Evolutionary conservation across 2,113 vertebrate genomes (phyloP), one percentile per base, ranked within the genome.

Genomic region (Corydoras sp.): DNA sequence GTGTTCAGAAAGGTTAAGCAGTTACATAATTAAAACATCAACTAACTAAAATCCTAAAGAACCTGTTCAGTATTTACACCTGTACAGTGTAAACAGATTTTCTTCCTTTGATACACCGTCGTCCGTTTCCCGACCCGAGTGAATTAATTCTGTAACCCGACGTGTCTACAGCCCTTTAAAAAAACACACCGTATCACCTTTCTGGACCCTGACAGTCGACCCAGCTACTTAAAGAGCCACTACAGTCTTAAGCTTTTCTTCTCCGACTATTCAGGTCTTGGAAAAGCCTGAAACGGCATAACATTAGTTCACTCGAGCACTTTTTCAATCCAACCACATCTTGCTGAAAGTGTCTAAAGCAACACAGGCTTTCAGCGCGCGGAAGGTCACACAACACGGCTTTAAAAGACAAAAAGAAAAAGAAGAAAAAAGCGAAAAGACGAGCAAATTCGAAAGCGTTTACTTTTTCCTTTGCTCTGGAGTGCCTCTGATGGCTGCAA

Each of bases 391-490:
- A 77, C 67, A 84, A 70, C 18, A 3, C 15, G 31, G 68, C 80
- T 84, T 83, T 84, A 76, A 86, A 79, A 80, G 77, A 81, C 74
- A n/a, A n/a, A n/a, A n/a, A n/a, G n/a, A n/a, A n/a, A n/a, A n/a
- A n/a, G n/a, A n/a, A n/a, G n/a, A n/a, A n/a, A n/a, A n/a, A n/a
- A n/a, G 80, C 65, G 77, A 66, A 18, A 18, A 66, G 53, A 15
- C 53, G n/a, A 74, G 76, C 73, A 69, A 69, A 5, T 80, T 76
- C 72, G 82, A 77, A 85, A 81, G 81, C 79, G 82, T 76, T 64
- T 63, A 69, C 79, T 77, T 84, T 79, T 65, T 62, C 80, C n/a
- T 83, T 77, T 73, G 64, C 75, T 85, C 77, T 83, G 73, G 69
- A 86, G 82, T 74, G 79, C 75, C 83, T 87, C 86, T 78, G 81